Percentiles rank a stretch among this genome's conserved stretches.
Evolutionary conservation across 2,888 invertebrate genomes (phyloP).

Genomic region (Congeria kusceri): DNA sequence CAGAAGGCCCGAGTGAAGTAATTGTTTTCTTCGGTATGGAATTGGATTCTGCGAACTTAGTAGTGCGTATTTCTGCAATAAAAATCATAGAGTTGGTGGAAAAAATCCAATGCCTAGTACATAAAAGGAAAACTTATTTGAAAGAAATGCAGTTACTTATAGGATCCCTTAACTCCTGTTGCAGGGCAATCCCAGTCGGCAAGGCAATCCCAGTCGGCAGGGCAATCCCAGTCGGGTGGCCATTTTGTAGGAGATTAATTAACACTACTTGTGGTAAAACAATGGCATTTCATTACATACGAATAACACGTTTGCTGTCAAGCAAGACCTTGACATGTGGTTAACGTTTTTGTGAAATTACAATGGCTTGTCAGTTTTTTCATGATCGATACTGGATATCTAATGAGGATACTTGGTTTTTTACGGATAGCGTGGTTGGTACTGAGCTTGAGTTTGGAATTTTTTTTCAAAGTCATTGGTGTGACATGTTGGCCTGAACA

Average conservation of each 20-base stretch:
- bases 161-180: slow-evolving; percentile 25
- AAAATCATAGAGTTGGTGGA: too few relatives aligned
- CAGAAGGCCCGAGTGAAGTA: too few relatives aligned
- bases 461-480: slow-evolving; percentile 27
- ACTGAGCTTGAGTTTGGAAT: slow-evolving; percentile 14
- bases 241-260: slow-evolving; percentile 16
- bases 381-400: too few relatives aligned
- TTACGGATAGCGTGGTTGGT: slow-evolving; percentile 22
- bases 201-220: neutral
- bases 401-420: too few relatives aligned
- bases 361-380: too few relatives aligned
- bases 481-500: neutral
- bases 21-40: too few relatives aligned
- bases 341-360: too few relatives aligned
- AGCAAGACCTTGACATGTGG: too few relatives aligned
- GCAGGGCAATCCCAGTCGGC: slow-evolving; percentile 5
- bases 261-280: slow-evolving; percentile 5
- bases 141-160: slow-evolving; percentile 32
- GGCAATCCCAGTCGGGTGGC: neutral
- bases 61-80: too few relatives aligned
- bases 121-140: slow-evolving; percentile 14
- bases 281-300: slow-evolving; percentile 14
- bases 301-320: slow-evolving; percentile 7
- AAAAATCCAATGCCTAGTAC: too few relatives aligned
- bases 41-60: too few relatives aligned